These are phyloP conservation scores for Pelecanoides urinatrix DNA, from an alignment of 2,113 vertebrate species.

Conservation along the genomic window DNA sequence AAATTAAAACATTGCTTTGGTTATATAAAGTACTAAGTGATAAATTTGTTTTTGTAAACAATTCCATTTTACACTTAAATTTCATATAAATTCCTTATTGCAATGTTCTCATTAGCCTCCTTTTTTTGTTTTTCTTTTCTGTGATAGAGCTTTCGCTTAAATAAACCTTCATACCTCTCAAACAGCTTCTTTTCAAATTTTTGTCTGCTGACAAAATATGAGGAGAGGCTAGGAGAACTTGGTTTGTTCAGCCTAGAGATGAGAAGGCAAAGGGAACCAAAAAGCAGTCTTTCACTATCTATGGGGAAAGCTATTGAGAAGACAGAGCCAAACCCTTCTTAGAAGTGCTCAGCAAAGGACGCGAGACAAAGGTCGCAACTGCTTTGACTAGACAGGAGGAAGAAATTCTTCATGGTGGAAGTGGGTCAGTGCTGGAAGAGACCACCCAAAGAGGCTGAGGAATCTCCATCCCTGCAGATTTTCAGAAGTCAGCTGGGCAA, in stretches of 20 bases:
- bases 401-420: background rate
- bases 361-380: background rate
- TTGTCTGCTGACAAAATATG: background rate
- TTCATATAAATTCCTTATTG: background rate
- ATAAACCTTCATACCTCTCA: background rate
- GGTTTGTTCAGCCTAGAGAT: background rate
- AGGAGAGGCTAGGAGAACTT: background rate
- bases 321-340: background rate
- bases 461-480: background rate
- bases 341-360: background rate
- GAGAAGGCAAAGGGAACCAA: background rate
- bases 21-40: background rate
- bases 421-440: background rate
- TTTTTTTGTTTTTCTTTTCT: background rate
- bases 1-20: background rate
- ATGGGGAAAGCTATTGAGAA: background rate
- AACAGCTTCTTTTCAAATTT: background rate
- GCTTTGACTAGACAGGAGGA: background rate
- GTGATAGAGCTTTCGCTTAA: background rate
- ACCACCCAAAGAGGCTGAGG: background rate
- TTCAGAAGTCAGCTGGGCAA: background rate
- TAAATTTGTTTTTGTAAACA: background rate
- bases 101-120: background rate
- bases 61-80: background rate
- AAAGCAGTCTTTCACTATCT: background rate